These are phyloP conservation scores for Cotesia chilonis DNA, from an alignment of 1,140 invertebrate genomes.

Conservation along the genomic window DNA sequence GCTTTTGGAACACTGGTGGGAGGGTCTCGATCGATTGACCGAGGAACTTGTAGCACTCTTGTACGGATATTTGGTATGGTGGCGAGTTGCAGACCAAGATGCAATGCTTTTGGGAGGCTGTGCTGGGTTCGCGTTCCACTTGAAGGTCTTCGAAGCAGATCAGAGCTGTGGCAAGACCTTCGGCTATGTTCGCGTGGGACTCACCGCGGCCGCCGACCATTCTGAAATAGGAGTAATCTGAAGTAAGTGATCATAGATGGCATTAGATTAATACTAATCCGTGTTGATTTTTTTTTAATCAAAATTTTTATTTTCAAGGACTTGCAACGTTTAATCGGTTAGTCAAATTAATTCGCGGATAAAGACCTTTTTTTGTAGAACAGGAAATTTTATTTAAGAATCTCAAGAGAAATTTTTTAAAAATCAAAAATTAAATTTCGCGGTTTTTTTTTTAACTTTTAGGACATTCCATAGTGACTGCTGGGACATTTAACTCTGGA, in stretches of 20 bases:
- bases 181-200: slow-evolving; percentile 86
- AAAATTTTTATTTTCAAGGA: too few relatives aligned
- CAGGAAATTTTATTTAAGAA: too few relatives aligned
- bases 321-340: too few relatives aligned
- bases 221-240: slow-evolving; percentile 62
- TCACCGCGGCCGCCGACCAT: slow-evolving; percentile 90
- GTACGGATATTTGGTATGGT: slow-evolving; percentile 85
- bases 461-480: too few relatives aligned
- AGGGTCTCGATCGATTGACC: slow-evolving; percentile 81
- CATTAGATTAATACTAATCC: too few relatives aligned
- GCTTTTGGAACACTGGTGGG: slow-evolving; percentile 77
- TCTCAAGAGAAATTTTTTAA: too few relatives aligned
- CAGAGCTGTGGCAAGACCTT: slow-evolving; percentile 87
- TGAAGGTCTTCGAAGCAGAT: slow-evolving; percentile 89
- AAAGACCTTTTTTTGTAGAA: too few relatives aligned
- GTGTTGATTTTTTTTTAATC: too few relatives aligned
- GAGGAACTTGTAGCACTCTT: slow-evolving; percentile 78
- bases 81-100: slow-evolving; percentile 93
- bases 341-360: too few relatives aligned
- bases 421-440: too few relatives aligned
- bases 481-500: too few relatives aligned
- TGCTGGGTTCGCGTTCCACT: slow-evolving; percentile 70
- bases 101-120: slow-evolving; percentile 73
- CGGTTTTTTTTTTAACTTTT: too few relatives aligned
- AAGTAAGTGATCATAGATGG: background rate